Percentiles rank a stretch among this genome's conserved stretches.
These are phyloP conservation scores for Leptogaster cylindrica DNA, from an alignment of 2,888 invertebrate genomes.

Conservation along the genomic window DNA sequence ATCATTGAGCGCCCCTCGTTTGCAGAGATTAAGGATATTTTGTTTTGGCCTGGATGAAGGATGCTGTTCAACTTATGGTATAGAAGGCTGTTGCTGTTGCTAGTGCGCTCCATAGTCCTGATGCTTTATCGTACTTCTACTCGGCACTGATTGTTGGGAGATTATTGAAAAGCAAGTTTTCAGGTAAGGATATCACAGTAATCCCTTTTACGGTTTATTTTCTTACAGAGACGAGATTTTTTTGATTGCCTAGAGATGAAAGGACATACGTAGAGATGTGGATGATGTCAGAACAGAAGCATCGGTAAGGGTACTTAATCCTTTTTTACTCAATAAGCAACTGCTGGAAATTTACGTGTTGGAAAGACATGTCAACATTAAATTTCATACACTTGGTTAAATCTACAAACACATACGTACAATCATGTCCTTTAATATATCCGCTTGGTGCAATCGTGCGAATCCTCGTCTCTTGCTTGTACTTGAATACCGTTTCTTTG, in stretches of 20 bases:
- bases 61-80: neutral
- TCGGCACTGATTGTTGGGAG: slow-evolving; percentile 11
- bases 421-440: neutral
- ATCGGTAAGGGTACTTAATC: too few species aligned
- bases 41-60: slow-evolving; percentile 2
- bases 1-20: neutral
- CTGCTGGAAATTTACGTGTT: neutral
- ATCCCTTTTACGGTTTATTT: slow-evolving; percentile 19
- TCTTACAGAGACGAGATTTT: neutral
- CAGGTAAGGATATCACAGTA: slow-evolving; percentile 1
- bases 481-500: too few species aligned
- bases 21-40: slow-evolving; percentile 21
- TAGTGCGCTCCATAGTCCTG: too few species aligned
- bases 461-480: neutral
- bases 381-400: neutral
- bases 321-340: slow-evolving; percentile 6
- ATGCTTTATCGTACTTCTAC: neutral
- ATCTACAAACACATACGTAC: too few species aligned
- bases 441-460: neutral
- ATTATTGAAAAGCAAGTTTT: slow-evolving; percentile 15
- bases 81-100: too few species aligned
- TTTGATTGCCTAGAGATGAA: neutral
- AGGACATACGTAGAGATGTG: neutral
- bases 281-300: neutral
- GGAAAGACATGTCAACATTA: slow-evolving; percentile 7